Evolutionary conservation across 1,140 invertebrate genomes (phyloP), one percentile per base, ranked within the genome.

Genomic region (Bombus pyrosoma): DNA sequence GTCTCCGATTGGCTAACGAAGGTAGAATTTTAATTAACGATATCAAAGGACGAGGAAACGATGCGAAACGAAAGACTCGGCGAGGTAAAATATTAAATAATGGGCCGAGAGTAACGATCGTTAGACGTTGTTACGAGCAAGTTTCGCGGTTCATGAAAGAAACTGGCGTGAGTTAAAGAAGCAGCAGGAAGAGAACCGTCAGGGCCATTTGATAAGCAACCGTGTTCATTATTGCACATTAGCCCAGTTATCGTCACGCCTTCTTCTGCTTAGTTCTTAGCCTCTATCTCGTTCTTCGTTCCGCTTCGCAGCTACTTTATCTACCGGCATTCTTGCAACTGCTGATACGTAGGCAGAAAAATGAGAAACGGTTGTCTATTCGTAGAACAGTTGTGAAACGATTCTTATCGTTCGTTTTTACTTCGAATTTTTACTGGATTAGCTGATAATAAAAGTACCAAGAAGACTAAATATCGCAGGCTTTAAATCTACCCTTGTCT

Each of bases 171-270:
- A 87, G 86, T 90, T 79, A 88, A 64, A 74, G 81, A 80, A 87
- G 87, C 87, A 82, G 87, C 90, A 90, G 90, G 90, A 91, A 91
- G 90, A 91, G 90, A 88, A 85, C 83, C 89, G 90, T 91, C 90
- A 91, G 90, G 90, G 89, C 89, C 90, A 90, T 91, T 91, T 91
- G 90, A 91, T 91, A 91, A 91, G 90, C 90, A 91, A 88, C 82
- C 87, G 62, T 91, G 90, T 88, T 91, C 90, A 91, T 91, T 91
- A 91, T 88, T 89, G 90, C 89, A 83, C 79, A 91, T 91, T 91
- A 91, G 87, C 90, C 86, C 85, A 87, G 90, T 91, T 91, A 91
- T 91, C 89, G 85, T 91, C 87, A 86, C 85, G 88, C 89, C 83
- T 85, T 80, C 87, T 84, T 86, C 80, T 83, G 79, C 86, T 75